Evolutionary conservation across 2,113 vertebrate species (phyloP), one percentile per base, ranked within the genome.

Genomic region (Nothobranchius furzeri): DNA sequence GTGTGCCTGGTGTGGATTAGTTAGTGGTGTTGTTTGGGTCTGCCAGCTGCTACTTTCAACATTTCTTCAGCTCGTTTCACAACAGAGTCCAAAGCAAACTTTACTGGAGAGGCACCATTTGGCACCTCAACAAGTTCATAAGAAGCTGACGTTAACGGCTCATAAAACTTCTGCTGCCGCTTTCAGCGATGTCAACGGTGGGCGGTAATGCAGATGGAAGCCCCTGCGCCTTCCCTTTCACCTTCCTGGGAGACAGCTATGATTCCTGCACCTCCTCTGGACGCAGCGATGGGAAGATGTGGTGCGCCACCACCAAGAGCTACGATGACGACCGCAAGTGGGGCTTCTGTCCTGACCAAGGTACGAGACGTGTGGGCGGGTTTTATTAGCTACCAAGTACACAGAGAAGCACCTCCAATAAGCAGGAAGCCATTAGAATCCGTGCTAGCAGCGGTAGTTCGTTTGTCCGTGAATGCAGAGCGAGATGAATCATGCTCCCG

Each of bases 331-430:
- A 99, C 84, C 95, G 95, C 75, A 97, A 98, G 79, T 99, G 96
- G 96, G 97, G 97, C 68, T 99, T 99, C 62, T 99, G 98, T 81
- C 97, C 96, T 0, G 96, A 98, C 20, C 94, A 96, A 95, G 98
- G 97, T 98, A 88, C 6, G n/a, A 60, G 20, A 3, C 0, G 25
- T 52, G n/a, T 24, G 9, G 8, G 20, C 30, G 43, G 12, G 42
- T 52, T 57, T 9, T 62, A 8, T 17, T 40, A 53, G 10, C 54
- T 49, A 6, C 14, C 12, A 58, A 43, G 0, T 35, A 50, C 4
- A 60, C 7, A 9, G 50, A 46, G 30, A 1, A 11, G 2, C 58
- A n/a, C n/a, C 9, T 61, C 37, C 37, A 40, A 4, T 30, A 30
- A 30, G 30, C 30, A 30, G 30, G 30, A 30, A 30, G 30, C 2